A percentile compares a stretch with the other conserved stretches of the same genome.
phyloP scores from a whole-genome alignment of 2,888 invertebrate species.

The Tetropium fuscum region DNA sequence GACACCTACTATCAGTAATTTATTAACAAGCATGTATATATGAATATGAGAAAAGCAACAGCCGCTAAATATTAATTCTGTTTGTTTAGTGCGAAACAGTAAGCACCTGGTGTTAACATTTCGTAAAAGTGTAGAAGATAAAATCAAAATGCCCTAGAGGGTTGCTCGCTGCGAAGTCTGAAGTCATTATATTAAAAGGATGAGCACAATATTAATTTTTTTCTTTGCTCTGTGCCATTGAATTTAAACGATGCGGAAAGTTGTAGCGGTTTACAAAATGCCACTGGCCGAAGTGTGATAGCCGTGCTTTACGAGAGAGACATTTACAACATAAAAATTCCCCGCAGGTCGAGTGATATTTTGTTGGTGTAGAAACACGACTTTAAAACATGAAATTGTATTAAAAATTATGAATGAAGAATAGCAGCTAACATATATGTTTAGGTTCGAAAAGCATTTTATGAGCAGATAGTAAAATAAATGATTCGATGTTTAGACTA shows the following conservation, averaged over 20 bases:
- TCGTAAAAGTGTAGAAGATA: conserved; percentile 14
- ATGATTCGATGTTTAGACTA: too few relatives aligned
- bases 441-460: too few relatives aligned
- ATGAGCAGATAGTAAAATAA: too few relatives aligned
- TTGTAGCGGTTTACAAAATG: conserved; percentile 18
- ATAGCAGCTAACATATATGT: too few relatives aligned
- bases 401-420: too few relatives aligned
- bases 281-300: conserved; percentile 6
- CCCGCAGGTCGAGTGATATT: neutral
- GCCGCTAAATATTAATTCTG: conserved; percentile 14
- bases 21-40: too few relatives aligned
- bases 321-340: neutral
- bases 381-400: too few relatives aligned
- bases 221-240: conserved; percentile 26
- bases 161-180: conserved; percentile 6
- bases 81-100: neutral
- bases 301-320: conserved; percentile 1
- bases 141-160: conserved; percentile 13
- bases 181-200: conserved; percentile 30
- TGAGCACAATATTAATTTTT: conserved; percentile 32
- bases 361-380: too few relatives aligned
- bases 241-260: conserved; percentile 31
- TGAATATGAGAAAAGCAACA: neutral
- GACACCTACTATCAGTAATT: too few relatives aligned
- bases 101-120: conserved; percentile 4